Percentiles rank a stretch among this genome's conserved stretches.
Evolutionary conservation across 2,888 invertebrate genomes (phyloP).

Genomic region (Zelleria hepariella): DNA sequence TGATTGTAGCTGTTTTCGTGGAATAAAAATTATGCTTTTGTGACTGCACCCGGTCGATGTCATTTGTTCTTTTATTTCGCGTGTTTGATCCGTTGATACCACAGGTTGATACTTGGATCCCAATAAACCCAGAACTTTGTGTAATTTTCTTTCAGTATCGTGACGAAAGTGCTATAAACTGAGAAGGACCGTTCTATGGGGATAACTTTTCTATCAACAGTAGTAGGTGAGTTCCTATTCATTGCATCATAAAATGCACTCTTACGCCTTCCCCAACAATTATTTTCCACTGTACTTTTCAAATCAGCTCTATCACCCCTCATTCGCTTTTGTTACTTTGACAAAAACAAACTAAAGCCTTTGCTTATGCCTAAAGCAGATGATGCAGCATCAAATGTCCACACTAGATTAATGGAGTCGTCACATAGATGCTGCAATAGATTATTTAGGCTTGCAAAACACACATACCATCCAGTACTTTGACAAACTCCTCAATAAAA

Average conservation of each 20-base stretch:
- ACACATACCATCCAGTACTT: no score
- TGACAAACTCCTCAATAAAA: no score
- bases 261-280: neutral
- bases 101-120: neutral
- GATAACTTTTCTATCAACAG: constrained; percentile 23
- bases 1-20: neutral
- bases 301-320: no score
- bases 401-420: no score
- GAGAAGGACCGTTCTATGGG: constrained; percentile 29
- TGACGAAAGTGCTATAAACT: constrained; percentile 23
- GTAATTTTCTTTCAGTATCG: neutral
- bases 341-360: no score
- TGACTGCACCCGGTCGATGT: constrained; percentile 2
- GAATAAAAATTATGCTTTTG: neutral
- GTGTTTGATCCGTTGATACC: no score
- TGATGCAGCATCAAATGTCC: no score
- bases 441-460: neutral
- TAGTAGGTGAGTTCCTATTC: constrained; percentile 32
- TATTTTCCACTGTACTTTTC: neutral
- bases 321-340: neutral
- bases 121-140: neutral
- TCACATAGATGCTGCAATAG: no score
- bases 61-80: constrained; percentile 2
- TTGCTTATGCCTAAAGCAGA: no score
- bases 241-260: neutral